Percentiles rank a stretch among this genome's conserved stretches.
Conservation (phyloP, 1,140 invertebrate genomes). For the Sarcophaga peregrina region DNA sequence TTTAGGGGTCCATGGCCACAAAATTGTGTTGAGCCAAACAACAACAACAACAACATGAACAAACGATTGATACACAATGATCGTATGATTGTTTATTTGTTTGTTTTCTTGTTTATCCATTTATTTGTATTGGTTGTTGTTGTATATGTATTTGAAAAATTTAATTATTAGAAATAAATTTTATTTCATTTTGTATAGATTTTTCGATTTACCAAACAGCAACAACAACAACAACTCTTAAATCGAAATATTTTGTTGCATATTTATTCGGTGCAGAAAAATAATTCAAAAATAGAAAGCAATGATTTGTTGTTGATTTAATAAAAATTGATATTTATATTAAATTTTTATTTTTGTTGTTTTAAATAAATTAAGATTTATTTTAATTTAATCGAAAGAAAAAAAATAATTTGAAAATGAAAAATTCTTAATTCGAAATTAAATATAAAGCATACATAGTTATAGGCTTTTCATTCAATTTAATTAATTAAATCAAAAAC, state of each 20-base stretch:
- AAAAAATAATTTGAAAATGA: conserved; percentile 7
- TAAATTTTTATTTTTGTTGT: not conserved
- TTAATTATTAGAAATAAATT: conserved; percentile 12
- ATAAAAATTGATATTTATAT: conserved; percentile 9
- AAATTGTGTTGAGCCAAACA: not conserved
- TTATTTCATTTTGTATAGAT: not conserved
- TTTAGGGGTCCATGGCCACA: conserved; percentile 24
- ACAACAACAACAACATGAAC: no score
- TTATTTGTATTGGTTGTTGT: not conserved
- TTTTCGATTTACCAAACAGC: not conserved
- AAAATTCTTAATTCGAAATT: not conserved
- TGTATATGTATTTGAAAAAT: not conserved
- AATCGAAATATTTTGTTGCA: not conserved
- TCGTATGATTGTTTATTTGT: not conserved
- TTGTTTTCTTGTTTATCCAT: no score
- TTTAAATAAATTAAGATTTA: conserved; percentile 9
- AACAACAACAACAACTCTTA: no score
- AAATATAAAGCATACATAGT: no score
- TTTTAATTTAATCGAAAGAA: not conserved
- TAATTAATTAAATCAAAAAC: no score
- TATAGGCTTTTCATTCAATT: no score
- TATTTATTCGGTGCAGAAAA: not conserved
- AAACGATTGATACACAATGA: not conserved
- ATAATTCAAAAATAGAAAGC: not conserved
- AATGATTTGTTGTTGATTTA: not conserved